Conservation (phyloP, 2,797 vertebrate species). For the Crocodylus rhombifer region DNA sequence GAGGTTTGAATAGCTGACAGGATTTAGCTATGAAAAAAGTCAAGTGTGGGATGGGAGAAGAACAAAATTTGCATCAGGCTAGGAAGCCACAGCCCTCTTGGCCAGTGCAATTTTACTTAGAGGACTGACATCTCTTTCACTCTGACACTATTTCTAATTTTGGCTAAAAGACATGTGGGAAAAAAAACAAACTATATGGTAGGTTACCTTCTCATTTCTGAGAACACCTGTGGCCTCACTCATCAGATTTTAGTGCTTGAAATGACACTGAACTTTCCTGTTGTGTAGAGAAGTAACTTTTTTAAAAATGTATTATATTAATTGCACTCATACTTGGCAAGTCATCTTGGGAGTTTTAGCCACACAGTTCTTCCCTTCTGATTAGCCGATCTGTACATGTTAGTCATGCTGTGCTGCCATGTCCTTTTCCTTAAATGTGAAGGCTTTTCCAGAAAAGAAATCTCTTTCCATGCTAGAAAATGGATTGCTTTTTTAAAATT, state of each 20-base stretch:
- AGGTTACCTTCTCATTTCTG: background rate
- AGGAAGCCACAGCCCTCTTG: background rate
- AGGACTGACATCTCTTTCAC: background rate
- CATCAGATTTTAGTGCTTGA: background rate
- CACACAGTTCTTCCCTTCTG: too few species aligned
- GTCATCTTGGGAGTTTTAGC: background rate
- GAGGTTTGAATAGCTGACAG: background rate
- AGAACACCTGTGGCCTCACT: background rate
- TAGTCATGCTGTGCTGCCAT: background rate
- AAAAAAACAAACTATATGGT: background rate
- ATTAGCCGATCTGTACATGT: background rate
- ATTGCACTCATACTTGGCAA: background rate
- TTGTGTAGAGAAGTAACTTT: background rate
- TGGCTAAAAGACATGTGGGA: background rate
- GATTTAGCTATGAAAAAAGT: background rate
- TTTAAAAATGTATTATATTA: background rate
- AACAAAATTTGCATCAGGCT: background rate
- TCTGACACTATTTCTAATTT: background rate
- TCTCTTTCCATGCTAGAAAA: background rate
- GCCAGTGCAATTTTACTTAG: rapidly evolving
- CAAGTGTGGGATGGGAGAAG: background rate
- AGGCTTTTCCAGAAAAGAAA: background rate
- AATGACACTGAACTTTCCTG: background rate
- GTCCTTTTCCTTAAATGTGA: background rate
- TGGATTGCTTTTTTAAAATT: background rate